Evolutionary conservation across 2,113 vertebrate genomes (phyloP).

Genomic region (Delphinus delphis): DNA sequence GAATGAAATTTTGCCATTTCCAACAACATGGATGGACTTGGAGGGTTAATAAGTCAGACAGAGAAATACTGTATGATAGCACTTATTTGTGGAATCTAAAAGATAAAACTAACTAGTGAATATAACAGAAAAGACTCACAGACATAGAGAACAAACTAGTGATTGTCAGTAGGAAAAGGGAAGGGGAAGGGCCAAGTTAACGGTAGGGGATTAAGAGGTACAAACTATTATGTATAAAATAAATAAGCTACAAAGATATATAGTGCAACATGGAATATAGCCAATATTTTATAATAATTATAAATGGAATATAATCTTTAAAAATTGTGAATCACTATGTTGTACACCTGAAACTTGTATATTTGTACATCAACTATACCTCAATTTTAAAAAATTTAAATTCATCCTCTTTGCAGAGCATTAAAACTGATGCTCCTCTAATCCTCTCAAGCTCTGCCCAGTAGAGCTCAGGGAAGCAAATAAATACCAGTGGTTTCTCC

Average conservation of each 20-base stretch:
- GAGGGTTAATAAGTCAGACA: not conserved
- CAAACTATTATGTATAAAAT: not conserved
- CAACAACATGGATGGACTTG: not conserved
- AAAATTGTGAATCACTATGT: not conserved
- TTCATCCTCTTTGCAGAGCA: not conserved
- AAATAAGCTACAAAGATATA: not conserved
- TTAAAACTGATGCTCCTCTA: not conserved
- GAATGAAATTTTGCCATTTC: not conserved
- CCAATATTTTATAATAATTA: not conserved
- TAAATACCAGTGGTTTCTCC: not conserved
- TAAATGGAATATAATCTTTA: not conserved
- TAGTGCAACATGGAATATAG: not conserved
- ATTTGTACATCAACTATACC: not conserved
- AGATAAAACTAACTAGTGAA: not conserved
- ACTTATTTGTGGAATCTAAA: not conserved
- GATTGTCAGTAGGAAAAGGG: not conserved
- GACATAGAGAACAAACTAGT: not conserved
- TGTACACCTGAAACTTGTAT: not conserved
- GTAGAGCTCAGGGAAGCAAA: not conserved
- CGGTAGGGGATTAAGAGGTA: not conserved
- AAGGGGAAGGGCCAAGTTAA: not conserved
- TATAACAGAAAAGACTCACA: not conserved
- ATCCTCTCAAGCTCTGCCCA: not conserved
- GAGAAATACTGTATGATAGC: not conserved
- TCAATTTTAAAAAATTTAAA: not conserved